Percentiles rank a stretch among this genome's conserved stretches.
Evolutionary conservation across 2,113 vertebrate genomes (phyloP).

Genomic region (Larimichthys polyactis): DNA sequence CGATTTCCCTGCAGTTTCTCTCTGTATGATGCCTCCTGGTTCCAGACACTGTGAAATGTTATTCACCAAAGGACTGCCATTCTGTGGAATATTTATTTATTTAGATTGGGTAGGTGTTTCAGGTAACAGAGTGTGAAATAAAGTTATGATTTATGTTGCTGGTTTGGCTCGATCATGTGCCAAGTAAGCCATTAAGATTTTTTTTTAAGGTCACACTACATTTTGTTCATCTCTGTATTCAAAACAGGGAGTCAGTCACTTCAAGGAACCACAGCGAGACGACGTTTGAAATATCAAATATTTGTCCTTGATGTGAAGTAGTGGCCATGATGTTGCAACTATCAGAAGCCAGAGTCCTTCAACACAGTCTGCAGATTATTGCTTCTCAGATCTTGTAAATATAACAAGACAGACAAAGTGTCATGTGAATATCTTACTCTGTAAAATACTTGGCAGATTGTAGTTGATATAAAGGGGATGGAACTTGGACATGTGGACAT

Average conservation of each 20-base stretch:
- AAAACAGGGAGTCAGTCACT: slow-evolving; percentile 13
- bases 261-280: slow-evolving; percentile 5
- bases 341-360: slow-evolving; percentile 6
- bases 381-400: slow-evolving; percentile 14
- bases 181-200: not conserved
- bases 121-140: slow-evolving; percentile 39
- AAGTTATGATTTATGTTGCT: slow-evolving; percentile 18
- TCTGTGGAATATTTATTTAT: slow-evolving; percentile 52
- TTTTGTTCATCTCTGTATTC: slow-evolving; percentile 1
- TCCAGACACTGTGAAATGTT: slow-evolving; percentile 60
- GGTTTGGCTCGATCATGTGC: slow-evolving; percentile 31
- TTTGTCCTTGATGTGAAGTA: slow-evolving; percentile 21
- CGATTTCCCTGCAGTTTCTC: slow-evolving; percentile 45
- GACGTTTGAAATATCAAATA: slow-evolving; percentile 23
- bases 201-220: not conserved
- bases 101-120: slow-evolving; percentile 36
- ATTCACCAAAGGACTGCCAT: slow-evolving; percentile 37
- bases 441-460: not conserved
- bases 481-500: not conserved
- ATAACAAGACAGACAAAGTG: slow-evolving; percentile 3
- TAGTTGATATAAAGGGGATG: not conserved
- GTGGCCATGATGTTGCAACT: slow-evolving; percentile 4
- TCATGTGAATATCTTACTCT: slow-evolving; percentile 30
- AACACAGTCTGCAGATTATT: slow-evolving; percentile 15
- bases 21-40: slow-evolving; percentile 26